Evolutionary conservation across 2,113 vertebrate genomes (phyloP), one percentile per base, ranked within the genome.

Genomic region (Dipodomys spectabilis): DNA sequence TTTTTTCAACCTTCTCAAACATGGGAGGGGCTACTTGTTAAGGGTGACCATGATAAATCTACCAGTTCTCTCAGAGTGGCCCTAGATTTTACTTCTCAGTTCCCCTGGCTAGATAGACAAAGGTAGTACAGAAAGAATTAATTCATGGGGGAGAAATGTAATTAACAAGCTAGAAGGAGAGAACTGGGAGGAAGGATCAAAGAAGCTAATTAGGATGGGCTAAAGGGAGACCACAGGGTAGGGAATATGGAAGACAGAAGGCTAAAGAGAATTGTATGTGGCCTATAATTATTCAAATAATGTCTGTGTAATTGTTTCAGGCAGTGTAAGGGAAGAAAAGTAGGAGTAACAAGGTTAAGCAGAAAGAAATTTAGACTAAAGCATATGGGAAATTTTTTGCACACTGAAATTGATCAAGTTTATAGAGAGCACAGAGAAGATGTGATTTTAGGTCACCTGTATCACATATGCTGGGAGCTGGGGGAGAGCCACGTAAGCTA

Each of bases 281-380:
- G 83, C 74, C 81, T 89, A 73, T 71, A 86, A 92, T 95, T 90
- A 95, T 86, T 96, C 84, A 64, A 95, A 85, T 65, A 96, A 77
- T 88, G 45, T 88, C 82, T 93, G 75, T 39, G 12, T 87, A 28
- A 93, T 49, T 88, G 82, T 96, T 85, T 97, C 84, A 68, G 86
- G 83, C 73, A 79, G 53, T 84, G 57, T 80, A 82, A 95, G 69
- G n/a, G 67, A 88, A 74, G 28, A 13, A 53, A 93, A 82, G 82
- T 65, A 83, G 87, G 82, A 92, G 62, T 80, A 95, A 88, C 71
- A 86, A 77, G 83, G 95, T 93, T 95, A 96, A 93, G 86, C 90
- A 95, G 87, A 94, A 83, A 72, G 81, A 94, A 93, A 92, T 94
- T 88, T 82, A 94, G 45, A 78, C 82, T 95, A 90, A 94, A 82